Conservation (phyloP, 2,797 vertebrate genomes). For the Alfaro cultratus region DNA sequence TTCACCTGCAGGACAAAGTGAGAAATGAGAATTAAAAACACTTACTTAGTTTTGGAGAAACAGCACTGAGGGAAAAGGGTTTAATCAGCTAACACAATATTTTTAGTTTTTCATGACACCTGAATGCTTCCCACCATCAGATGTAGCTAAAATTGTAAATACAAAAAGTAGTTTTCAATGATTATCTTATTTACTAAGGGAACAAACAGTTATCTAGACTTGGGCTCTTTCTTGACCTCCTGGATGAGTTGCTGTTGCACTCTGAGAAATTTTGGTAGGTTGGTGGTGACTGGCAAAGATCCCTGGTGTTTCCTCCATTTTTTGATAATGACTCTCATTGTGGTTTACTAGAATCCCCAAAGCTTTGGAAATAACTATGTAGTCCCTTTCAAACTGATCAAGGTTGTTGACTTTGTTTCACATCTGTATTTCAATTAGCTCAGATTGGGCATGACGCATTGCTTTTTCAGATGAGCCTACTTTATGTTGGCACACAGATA, state of each 20-base stretch:
- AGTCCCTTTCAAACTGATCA: not conserved
- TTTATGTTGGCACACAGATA: not conserved
- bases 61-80: too few species aligned
- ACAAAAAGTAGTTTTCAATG: not conserved
- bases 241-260: not conserved
- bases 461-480: not conserved
- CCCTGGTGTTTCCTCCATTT: too few species aligned
- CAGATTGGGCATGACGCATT: not conserved
- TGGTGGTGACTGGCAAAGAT: not conserved
- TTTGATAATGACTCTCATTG: not conserved
- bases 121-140: too few species aligned
- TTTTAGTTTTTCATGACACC: too few species aligned
- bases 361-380: not conserved
- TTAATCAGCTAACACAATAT: too few species aligned
- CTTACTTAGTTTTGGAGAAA: not conserved
- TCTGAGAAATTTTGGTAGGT: not conserved
- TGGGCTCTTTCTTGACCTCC: not conserved
- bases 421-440: not conserved
- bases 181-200: not conserved
- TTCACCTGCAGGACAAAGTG: too few species aligned
- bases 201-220: not conserved
- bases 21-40: not conserved
- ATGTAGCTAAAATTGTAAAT: too few species aligned
- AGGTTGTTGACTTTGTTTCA: not conserved
- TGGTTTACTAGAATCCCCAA: not conserved